Evolutionary conservation across 2,888 invertebrate genomes (phyloP), one percentile per base, ranked within the genome.

Genomic region (Plusia festucae): DNA sequence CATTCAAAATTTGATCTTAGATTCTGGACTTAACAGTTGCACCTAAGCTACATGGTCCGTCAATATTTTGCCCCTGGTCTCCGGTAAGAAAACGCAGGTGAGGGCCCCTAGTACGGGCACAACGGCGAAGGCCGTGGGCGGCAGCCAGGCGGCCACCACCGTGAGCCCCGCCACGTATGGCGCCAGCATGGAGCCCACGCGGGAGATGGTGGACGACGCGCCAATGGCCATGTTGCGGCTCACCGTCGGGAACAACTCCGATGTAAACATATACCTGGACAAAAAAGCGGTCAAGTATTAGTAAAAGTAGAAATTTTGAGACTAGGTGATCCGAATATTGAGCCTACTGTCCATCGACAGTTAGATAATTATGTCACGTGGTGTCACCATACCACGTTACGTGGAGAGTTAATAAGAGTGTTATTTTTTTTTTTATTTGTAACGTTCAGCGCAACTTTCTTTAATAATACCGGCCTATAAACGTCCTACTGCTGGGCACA

Each of bases 181-280:
- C 6, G 96, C 95, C 60, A 96, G 82, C 91, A 96, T 96, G 0
- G 96, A 95, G 16, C 96, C 96, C 32, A 96, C 88, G 60, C 96
- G 90, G 40, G 96, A 96, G 30, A 95, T 91, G 82, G 96, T 96
- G 11, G 96, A 96, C 76, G 96, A 96, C 5, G 93, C 93, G 2
- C 96, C 96, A 86, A 96, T 92, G 22, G 96, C 90, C 69, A 96
- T 96, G 79, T 96, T 96, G 64, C 96, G 89, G 46, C 96, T 85
- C 22, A 94, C 93, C 0, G 96, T 96, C 0, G 96, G 96, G 77
- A 96, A 96, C 76, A 96, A 90, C 86, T 96, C 96, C 46, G 96
- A 92, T 0, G 96, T 96, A 79, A 76, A 88, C 76, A 85, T 83
- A 67, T 87, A 88, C 75, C 88, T 88, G 79, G 20, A 40, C 5